Percentiles rank a stretch among this genome's conserved stretches.
phyloP scores from a whole-genome alignment of 2,888 invertebrate species.

The Dione juno region DNA sequence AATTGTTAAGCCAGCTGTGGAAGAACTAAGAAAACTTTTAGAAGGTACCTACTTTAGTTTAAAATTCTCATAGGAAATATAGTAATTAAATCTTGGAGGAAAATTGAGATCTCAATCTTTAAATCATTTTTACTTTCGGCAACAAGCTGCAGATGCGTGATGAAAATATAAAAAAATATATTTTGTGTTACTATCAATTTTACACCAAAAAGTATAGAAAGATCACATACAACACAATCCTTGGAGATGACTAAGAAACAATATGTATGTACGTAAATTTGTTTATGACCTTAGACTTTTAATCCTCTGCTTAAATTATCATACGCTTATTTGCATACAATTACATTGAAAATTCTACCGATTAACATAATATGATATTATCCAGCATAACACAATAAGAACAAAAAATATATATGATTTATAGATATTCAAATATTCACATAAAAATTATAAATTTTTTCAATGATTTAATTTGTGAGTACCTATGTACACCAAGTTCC shows the following conservation, averaged over 20 bases:
- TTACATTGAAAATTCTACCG: not conserved
- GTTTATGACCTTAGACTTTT: not conserved
- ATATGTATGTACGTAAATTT: not conserved
- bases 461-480: too few species aligned
- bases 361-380: not conserved
- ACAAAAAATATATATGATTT: too few species aligned
- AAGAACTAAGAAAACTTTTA: slow-evolving; percentile 83
- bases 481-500: too few species aligned
- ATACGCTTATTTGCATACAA: not conserved
- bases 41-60: slow-evolving; percentile 79
- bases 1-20: slow-evolving; percentile 80
- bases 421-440: too few species aligned
- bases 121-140: not conserved
- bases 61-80: not conserved
- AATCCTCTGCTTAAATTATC: not conserved
- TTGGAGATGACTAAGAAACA: not conserved
- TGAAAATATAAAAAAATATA: not conserved
- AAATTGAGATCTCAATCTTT: too few species aligned
- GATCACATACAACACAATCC: not conserved
- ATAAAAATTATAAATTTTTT: too few species aligned
- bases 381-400: too few species aligned
- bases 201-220: not conserved
- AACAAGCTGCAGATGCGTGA: not conserved
- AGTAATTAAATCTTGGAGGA: not conserved
- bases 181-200: not conserved